Evolutionary conservation across 2,113 vertebrate species (phyloP).

Genomic region (Odontophorus gujanensis): DNA sequence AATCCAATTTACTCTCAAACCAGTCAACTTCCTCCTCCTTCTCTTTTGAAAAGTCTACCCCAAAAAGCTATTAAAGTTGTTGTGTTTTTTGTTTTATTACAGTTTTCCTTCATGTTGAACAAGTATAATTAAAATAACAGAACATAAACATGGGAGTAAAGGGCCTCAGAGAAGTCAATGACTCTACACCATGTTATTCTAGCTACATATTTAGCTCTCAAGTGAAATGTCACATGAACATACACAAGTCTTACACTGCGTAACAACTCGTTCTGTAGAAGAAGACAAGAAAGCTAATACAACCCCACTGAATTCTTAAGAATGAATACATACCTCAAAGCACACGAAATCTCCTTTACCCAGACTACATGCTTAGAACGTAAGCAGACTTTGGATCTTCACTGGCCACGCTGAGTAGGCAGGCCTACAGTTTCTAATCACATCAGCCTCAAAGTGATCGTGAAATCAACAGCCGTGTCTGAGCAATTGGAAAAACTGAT

Average conservation of each 20-base stretch:
- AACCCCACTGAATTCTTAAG: constrained; percentile 4
- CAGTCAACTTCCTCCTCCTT: not conserved
- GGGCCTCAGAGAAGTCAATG: not conserved
- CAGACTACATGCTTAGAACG: not conserved
- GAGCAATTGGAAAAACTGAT: constrained; percentile 73
- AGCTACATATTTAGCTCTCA: not conserved
- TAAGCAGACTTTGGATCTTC: constrained; percentile 16
- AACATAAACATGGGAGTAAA: constrained; percentile 5
- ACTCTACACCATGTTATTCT: not conserved
- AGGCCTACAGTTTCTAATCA: constrained; percentile 67
- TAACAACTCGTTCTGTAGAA: not conserved
- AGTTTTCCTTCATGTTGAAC: not conserved
- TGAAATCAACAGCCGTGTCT: constrained; percentile 71
- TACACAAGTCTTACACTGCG: not conserved
- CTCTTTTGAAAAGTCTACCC: not conserved
- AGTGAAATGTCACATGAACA: not conserved
- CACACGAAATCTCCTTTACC: not conserved
- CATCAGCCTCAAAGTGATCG: constrained; percentile 72
- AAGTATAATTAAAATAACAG: constrained; percentile 7
- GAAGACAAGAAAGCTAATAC: not conserved
- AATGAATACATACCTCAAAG: not conserved
- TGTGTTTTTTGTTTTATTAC: not conserved
- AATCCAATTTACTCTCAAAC: not conserved
- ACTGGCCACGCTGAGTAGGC: constrained; percentile 63
- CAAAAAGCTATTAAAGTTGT: not conserved